Evolutionary conservation across 1,140 invertebrate species (phyloP).

Genomic region (Heliconius eleuchia): DNA sequence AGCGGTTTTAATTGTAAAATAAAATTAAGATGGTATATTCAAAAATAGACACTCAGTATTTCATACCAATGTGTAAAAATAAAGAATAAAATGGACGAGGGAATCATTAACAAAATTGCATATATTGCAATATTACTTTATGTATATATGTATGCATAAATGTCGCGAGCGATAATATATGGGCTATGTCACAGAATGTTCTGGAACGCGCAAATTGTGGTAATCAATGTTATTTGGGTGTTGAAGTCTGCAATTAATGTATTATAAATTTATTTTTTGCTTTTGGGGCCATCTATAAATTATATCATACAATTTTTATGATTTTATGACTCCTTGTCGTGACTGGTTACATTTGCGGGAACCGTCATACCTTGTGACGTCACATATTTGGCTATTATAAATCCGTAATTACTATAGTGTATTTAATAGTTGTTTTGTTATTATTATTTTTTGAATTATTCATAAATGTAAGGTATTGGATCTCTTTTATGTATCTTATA

Average conservation of each 20-base stretch:
- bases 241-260: constrained; percentile 27
- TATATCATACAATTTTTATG: no score
- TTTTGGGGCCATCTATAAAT: background rate
- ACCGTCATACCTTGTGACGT: no score
- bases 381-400: no score
- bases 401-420: no score
- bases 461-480: no score
- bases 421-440: no score
- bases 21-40: constrained; percentile 35
- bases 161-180: constrained; percentile 36
- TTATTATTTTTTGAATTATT: no score
- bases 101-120: constrained; percentile 6
- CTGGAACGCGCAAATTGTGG: constrained; percentile 20
- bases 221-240: background rate
- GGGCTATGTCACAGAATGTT: constrained; percentile 25
- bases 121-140: constrained; percentile 27
- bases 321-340: no score
- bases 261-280: constrained; percentile 28
- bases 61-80: constrained; percentile 33
- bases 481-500: no score
- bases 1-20: constrained; percentile 37
- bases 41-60: constrained; percentile 48
- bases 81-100: background rate
- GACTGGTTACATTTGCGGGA: no score
- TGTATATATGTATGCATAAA: constrained; percentile 7